Percentiles rank a stretch among this genome's conserved stretches.
Evolutionary conservation across 1,140 invertebrate genomes (phyloP).

Genomic region (Mercenaria mercenaria): DNA sequence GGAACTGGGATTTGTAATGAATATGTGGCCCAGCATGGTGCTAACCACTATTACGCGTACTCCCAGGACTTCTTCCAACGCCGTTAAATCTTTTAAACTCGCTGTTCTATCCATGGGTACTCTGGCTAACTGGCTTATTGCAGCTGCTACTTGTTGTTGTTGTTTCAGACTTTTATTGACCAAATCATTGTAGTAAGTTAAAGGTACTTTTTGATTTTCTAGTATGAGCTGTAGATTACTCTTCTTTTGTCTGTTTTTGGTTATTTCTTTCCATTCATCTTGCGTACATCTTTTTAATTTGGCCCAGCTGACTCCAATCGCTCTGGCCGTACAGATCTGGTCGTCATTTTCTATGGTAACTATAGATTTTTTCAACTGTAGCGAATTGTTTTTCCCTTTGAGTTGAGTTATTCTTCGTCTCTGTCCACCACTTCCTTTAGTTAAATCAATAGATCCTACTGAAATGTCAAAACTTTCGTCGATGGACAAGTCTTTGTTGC

Average conservation of each 20-base stretch:
- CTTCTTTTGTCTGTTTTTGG: slow-evolving; percentile 7
- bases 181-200: slow-evolving; percentile 13
- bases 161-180: neutral
- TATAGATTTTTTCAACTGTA: slow-evolving; percentile 50
- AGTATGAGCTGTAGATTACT: slow-evolving; percentile 25
- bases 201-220: neutral
- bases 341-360: slow-evolving; percentile 52
- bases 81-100: neutral
- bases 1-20: neutral
- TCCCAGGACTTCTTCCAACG: slow-evolving; percentile 12
- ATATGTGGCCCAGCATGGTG: slow-evolving; percentile 9
- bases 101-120: slow-evolving; percentile 27
- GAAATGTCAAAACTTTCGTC: slow-evolving; percentile 31
- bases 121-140: neutral
- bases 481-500: slow-evolving; percentile 21
- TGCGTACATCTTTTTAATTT: neutral
- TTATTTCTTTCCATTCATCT: slow-evolving; percentile 2
- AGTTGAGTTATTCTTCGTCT: neutral
- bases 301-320: slow-evolving; percentile 8
- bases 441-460: too few relatives aligned
- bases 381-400: neutral
- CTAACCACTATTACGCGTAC: slow-evolving; percentile 29
- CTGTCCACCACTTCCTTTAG: neutral
- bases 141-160: neutral
- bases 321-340: slow-evolving; percentile 33